phyloP scores from a whole-genome alignment of 1,140 invertebrate genomes.

The Sweltsa coloradensis region DNA sequence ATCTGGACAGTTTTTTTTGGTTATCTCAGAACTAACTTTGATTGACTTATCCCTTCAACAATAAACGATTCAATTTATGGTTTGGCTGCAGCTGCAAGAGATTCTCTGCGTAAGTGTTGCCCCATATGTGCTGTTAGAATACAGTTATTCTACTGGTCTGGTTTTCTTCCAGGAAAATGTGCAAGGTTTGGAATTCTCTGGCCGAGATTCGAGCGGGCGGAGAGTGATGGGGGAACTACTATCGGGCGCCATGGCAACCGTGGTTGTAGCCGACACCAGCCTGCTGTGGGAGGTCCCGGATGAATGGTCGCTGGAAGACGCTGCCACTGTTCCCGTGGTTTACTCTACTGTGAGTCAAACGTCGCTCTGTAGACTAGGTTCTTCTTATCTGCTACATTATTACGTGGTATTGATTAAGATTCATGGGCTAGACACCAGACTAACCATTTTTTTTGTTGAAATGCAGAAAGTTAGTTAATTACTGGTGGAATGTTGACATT shows the following conservation, averaged over 20 bases:
- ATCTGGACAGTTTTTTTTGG: too few relatives aligned
- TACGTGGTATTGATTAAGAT: too few relatives aligned
- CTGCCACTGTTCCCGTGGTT: constrained; percentile 42
- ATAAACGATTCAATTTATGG: too few relatives aligned
- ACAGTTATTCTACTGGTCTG: not conserved
- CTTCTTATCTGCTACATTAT: too few relatives aligned
- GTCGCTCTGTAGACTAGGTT: too few relatives aligned
- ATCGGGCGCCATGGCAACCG: constrained; percentile 17
- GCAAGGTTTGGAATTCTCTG: constrained; percentile 22
- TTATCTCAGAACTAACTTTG: too few relatives aligned
- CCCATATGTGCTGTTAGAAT: too few relatives aligned
- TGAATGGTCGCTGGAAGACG: constrained; percentile 39
- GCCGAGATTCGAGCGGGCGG: constrained; percentile 7
- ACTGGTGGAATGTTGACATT: too few relatives aligned
- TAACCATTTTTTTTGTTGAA: too few relatives aligned
- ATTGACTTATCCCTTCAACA: too few relatives aligned
- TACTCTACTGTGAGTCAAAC: constrained; percentile 31
- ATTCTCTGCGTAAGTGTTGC: not conserved
- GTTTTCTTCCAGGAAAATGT: constrained; percentile 7
- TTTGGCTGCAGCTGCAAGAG: not conserved
- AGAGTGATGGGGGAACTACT: constrained; percentile 19
- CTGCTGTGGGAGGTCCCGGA: constrained; percentile 41
- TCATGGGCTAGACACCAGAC: too few relatives aligned
- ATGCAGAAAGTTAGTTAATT: too few relatives aligned
- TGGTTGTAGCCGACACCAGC: constrained; percentile 26